Conservation (phyloP, 2,113 vertebrate species). For the Nothoprocta perdicaria region DNA sequence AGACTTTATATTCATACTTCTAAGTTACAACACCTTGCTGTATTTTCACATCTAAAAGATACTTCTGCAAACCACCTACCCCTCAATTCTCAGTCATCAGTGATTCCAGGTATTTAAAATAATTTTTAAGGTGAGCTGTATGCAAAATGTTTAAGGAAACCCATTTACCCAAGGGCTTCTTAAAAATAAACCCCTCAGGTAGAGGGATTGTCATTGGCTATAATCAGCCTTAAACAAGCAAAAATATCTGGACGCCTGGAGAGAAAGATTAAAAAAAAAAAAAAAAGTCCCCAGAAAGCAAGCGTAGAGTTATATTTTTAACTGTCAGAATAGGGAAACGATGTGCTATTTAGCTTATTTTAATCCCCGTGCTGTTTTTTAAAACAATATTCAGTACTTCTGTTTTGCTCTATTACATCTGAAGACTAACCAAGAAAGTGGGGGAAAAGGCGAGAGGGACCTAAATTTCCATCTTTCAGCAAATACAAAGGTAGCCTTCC, state of each 20-base stretch:
- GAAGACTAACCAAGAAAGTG: background rate
- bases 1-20: background rate
- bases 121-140: too few relatives aligned
- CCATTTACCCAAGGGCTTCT: background rate
- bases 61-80: background rate
- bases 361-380: background rate
- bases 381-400: background rate
- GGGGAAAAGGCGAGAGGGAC: background rate
- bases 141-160: background rate
- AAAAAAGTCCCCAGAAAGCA: background rate
- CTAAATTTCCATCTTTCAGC: background rate
- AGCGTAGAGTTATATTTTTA: background rate
- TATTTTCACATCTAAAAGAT: background rate
- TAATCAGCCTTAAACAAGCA: background rate
- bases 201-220: background rate
- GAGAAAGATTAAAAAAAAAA: background rate
- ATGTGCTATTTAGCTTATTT: background rate
- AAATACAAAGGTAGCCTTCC: background rate
- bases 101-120: background rate
- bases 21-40: too few relatives aligned
- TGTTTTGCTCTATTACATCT: rapidly evolving
- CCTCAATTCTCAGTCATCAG: background rate
- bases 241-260: background rate
- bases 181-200: background rate
- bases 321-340: background rate